Percentiles rank a stretch among this genome's conserved stretches.
Evolutionary conservation across 2,113 vertebrate genomes (phyloP).

Genomic region (Onychorhynchus coronatus): DNA sequence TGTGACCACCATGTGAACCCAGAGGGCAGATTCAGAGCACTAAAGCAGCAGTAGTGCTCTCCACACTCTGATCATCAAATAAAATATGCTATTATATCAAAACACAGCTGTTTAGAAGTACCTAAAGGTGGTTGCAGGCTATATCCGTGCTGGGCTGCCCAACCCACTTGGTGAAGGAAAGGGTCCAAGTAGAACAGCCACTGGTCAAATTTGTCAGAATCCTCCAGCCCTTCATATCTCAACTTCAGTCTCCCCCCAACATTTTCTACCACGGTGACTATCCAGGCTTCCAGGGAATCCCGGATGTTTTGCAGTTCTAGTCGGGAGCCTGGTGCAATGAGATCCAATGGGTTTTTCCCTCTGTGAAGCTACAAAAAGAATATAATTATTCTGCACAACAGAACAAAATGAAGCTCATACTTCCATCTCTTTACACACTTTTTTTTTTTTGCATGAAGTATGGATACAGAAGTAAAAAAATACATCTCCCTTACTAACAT

Average conservation of each 20-base stretch:
- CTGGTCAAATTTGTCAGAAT: conserved; percentile 75
- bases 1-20: not conserved
- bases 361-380: conserved; percentile 81
- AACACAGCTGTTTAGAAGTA: conserved; percentile 30
- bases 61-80: not conserved
- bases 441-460: not conserved
- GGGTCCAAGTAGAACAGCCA: conserved; percentile 95
- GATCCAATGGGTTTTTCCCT: conserved; percentile 90
- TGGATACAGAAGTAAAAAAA: not conserved
- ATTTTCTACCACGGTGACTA: conserved; percentile 88
- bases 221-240: conserved; percentile 83
- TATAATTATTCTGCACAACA: not conserved
- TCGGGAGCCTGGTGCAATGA: conserved; percentile 85
- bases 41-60: not conserved
- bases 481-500: not conserved
- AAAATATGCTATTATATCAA: not conserved
- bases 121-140: conserved; percentile 86
- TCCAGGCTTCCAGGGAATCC: conserved; percentile 83
- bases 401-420: not conserved
- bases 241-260: conserved; percentile 89
- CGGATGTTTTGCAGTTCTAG: conserved; percentile 86
- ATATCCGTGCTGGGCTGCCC: conserved; percentile 86
- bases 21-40: not conserved
- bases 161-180: conserved; percentile 90
- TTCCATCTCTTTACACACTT: not conserved